These are phyloP conservation scores for Ranitomeya imitator DNA, from an alignment of 2,113 vertebrate species.

Conservation along the genomic window DNA sequence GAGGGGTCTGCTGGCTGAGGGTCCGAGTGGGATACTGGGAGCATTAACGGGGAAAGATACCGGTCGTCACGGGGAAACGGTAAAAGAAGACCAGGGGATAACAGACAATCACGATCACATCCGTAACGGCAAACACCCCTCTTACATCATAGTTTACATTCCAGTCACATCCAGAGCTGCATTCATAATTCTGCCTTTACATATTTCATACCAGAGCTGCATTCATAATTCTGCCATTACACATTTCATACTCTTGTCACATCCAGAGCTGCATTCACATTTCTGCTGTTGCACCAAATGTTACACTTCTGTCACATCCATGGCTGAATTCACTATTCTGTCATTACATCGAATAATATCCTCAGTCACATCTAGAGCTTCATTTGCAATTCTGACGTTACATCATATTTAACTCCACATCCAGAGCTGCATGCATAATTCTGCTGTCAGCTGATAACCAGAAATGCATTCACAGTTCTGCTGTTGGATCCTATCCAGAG, in stretches of 20 bases:
- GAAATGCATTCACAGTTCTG: background rate
- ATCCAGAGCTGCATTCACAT: background rate
- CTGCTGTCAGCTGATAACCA: too few species aligned
- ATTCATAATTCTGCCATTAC: background rate
- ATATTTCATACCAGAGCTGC: background rate
- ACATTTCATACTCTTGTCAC: background rate
- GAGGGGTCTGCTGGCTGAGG: background rate
- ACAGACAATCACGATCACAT: background rate
- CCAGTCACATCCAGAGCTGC: too few species aligned
- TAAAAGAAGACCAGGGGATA: background rate
- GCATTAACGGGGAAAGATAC: conserved; percentile 30
- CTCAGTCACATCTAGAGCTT: too few species aligned
- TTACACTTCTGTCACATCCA: background rate
- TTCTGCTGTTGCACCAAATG: background rate
- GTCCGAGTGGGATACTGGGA: background rate
- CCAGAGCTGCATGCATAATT: background rate
- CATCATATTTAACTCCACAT: too few species aligned
- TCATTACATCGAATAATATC: too few species aligned
- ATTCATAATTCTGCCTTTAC: background rate
- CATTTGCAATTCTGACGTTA: too few species aligned
- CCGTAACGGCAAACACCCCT: background rate
- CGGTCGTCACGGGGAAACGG: background rate
- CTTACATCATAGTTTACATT: background rate
- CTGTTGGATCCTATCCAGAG: background rate
- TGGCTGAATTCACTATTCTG: background rate